phyloP scores from a whole-genome alignment of 2,888 invertebrate species.

The Cosmia pyralina region DNA sequence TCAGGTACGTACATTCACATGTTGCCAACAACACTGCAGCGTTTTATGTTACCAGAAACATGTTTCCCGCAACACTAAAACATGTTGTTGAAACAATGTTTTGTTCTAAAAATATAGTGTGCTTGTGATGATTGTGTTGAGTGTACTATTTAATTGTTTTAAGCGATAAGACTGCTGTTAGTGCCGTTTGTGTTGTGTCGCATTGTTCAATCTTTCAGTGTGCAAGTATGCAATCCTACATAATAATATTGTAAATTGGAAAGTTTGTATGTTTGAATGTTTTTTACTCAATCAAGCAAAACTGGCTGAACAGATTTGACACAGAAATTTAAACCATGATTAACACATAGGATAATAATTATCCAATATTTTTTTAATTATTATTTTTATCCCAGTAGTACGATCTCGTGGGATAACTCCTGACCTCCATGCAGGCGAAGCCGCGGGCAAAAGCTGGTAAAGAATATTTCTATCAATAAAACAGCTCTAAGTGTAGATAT shows the following conservation, averaged over 20 bases:
- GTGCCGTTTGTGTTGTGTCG: background rate
- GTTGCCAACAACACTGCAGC: background rate
- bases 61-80: too few relatives aligned
- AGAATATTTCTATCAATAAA: background rate
- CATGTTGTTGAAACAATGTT: background rate
- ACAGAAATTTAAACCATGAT: too few relatives aligned
- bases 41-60: background rate
- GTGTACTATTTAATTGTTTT: background rate
- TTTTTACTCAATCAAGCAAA: too few relatives aligned
- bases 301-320: too few relatives aligned
- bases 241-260: too few relatives aligned
- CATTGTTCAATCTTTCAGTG: background rate
- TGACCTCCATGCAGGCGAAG: background rate
- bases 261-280: too few relatives aligned
- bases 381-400: background rate
- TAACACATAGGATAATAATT: too few relatives aligned
- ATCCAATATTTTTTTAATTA: too few relatives aligned
- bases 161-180: background rate
- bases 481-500: background rate
- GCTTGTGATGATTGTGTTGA: background rate
- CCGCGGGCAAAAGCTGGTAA: background rate
- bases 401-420: background rate
- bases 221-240: too few relatives aligned
- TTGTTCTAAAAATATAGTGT: background rate
- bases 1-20: background rate